phyloP scores from a whole-genome alignment of 2,888 invertebrate species.

The Sinelater perroti region DNA sequence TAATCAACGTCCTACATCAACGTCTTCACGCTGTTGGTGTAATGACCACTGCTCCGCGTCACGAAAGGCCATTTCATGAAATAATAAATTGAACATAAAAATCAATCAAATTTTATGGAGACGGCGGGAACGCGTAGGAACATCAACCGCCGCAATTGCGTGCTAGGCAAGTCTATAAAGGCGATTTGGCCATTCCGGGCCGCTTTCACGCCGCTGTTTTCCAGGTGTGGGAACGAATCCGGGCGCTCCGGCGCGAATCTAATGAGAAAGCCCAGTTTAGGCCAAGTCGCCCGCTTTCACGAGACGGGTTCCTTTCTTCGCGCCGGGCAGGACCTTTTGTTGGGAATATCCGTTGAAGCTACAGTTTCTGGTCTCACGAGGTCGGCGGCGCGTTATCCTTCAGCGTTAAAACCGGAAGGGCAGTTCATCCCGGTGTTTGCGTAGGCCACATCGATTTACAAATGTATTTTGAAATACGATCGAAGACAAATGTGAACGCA shows the following conservation, averaged over 20 bases:
- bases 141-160: too few species aligned
- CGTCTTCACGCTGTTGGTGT: slow-evolving; percentile 9
- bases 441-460: too few species aligned
- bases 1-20: slow-evolving; percentile 10
- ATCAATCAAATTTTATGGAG: slow-evolving; percentile 17
- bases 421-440: too few species aligned
- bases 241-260: neutral
- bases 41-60: slow-evolving; percentile 17
- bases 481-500: too few species aligned
- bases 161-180: too few species aligned
- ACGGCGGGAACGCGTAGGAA: neutral
- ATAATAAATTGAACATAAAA: slow-evolving; percentile 17
- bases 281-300: neutral
- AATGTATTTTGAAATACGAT: too few species aligned
- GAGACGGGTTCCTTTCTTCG: neutral
- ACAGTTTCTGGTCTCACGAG: slow-evolving; percentile 13
- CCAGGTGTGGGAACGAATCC: neutral
- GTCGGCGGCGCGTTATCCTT: neutral
- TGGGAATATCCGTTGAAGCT: neutral
- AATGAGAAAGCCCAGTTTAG: neutral
- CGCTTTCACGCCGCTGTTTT: neutral
- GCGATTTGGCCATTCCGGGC: too few species aligned
- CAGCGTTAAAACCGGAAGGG: slow-evolving; percentile 1
- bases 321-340: neutral
- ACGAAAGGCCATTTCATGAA: slow-evolving; percentile 19